Percentiles rank a stretch among this genome's conserved stretches.
These are phyloP conservation scores for Thalassoma bifasciatum DNA, from an alignment of 2,113 vertebrate genomes.

Conservation along the genomic window DNA sequence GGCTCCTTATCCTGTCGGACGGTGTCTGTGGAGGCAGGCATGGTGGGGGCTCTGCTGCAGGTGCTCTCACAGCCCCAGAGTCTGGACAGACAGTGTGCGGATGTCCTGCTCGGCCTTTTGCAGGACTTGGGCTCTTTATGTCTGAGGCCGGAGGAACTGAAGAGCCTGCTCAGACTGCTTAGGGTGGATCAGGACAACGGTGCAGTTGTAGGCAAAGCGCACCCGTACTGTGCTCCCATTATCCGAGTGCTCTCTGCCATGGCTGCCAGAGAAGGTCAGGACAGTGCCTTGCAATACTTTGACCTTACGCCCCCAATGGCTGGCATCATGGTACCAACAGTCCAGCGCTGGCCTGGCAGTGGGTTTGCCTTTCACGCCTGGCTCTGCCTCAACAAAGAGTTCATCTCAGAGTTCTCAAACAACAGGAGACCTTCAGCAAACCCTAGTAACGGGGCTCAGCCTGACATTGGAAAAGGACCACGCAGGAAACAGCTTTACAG, in stretches of 20 bases:
- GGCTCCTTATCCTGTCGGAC: slow-evolving; percentile 89
- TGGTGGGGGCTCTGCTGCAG: slow-evolving; percentile 87
- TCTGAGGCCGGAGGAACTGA: slow-evolving; percentile 88
- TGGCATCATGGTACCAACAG: slow-evolving; percentile 94
- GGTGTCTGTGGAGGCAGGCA: slow-evolving; percentile 91
- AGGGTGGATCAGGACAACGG: slow-evolving; percentile 63
- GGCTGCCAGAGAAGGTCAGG: slow-evolving; percentile 84
- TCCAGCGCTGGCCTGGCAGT: slow-evolving; percentile 93
- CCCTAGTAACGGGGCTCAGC: slow-evolving; percentile 47
- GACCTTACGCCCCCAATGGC: slow-evolving; percentile 95
- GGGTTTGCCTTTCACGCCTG: slow-evolving; percentile 96
- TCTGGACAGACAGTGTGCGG: slow-evolving; percentile 85
- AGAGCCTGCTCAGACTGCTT: slow-evolving; percentile 86
- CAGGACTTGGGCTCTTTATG: slow-evolving; percentile 90
- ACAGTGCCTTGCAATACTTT: slow-evolving; percentile 90
- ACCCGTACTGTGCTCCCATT: slow-evolving; percentile 80
- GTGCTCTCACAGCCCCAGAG: slow-evolving; percentile 79
- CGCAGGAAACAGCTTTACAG: slow-evolving; percentile 98
- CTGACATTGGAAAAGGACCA: slow-evolving; percentile 80
- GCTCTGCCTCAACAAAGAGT: slow-evolving; percentile 89
- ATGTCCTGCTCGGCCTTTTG: slow-evolving; percentile 88
- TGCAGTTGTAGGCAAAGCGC: slow-evolving; percentile 56
- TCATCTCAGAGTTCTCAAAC: slow-evolving; percentile 49
- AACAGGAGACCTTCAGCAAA: slow-evolving; percentile 47
- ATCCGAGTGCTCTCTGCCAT: slow-evolving; percentile 90